A percentile compares a stretch with the other conserved stretches of the same genome.
phyloP scores from a whole-genome alignment of 1,140 invertebrate genomes.

The Harlomillsia oculata region DNA sequence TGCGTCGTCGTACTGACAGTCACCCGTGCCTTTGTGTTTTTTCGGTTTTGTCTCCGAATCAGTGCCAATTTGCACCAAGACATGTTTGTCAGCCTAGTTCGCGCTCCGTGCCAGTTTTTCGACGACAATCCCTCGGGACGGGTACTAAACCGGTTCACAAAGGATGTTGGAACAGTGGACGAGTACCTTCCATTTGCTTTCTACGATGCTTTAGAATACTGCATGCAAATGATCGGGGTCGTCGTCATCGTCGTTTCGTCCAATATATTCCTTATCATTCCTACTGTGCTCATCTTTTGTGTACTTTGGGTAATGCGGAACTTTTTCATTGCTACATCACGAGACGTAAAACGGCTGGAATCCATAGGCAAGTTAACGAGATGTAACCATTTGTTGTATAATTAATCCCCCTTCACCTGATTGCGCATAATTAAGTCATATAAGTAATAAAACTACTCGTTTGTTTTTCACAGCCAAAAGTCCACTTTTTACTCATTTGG shows the following conservation, averaged over 20 bases:
- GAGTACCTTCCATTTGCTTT: slow-evolving; percentile 48
- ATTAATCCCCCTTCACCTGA: no score
- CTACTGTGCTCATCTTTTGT: slow-evolving; percentile 46
- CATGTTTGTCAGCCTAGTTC: slow-evolving; percentile 62
- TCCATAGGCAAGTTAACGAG: slow-evolving; percentile 36
- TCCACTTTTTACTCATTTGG: slow-evolving; percentile 78
- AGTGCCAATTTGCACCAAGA: slow-evolving; percentile 68
- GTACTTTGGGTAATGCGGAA: slow-evolving; percentile 46
- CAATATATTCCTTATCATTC: slow-evolving; percentile 46
- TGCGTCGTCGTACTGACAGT: background rate
- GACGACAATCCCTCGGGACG: slow-evolving; percentile 60
- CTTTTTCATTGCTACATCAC: slow-evolving; percentile 53
- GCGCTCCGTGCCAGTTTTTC: slow-evolving; percentile 77
- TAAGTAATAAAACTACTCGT: no score
- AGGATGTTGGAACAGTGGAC: slow-evolving; percentile 46
- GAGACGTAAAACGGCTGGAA: slow-evolving; percentile 50
- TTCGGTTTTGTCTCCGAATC: slow-evolving; percentile 64
- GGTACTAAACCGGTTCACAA: slow-evolving; percentile 34
- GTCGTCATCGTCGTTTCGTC: slow-evolving; percentile 18
- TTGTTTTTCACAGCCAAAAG: slow-evolving; percentile 50
- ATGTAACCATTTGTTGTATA: no score
- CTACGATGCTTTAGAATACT: slow-evolving; percentile 38
- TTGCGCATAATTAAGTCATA: no score
- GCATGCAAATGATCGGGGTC: slow-evolving; percentile 9
- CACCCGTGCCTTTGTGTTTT: slow-evolving; percentile 52